These are phyloP conservation scores for Psilopsiagon aurifrons DNA, from an alignment of 2,113 vertebrate genomes.

Conservation along the genomic window DNA sequence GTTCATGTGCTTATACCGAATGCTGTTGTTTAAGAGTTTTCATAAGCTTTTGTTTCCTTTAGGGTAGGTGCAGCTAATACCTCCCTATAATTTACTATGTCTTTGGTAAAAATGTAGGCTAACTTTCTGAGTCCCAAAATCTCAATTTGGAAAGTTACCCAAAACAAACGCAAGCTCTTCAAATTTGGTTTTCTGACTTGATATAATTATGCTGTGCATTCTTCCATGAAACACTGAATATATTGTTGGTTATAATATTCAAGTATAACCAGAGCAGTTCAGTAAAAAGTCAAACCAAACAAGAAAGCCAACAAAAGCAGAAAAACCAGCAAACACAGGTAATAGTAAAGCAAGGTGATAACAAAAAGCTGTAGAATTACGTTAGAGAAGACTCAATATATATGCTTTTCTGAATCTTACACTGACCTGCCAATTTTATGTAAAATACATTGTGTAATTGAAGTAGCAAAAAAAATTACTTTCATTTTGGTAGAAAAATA, in stretches of 20 bases:
- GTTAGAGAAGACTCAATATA: background rate
- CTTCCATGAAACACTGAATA: background rate
- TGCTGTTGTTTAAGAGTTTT: background rate
- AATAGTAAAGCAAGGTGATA: background rate
- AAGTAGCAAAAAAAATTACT: background rate
- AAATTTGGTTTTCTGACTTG: background rate
- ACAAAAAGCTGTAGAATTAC: background rate
- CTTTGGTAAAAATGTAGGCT: background rate
- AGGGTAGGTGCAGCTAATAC: background rate
- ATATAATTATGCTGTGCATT: background rate
- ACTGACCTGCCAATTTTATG: background rate
- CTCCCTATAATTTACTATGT: background rate
- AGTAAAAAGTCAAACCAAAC: background rate
- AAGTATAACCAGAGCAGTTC: background rate
- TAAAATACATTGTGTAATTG: background rate
- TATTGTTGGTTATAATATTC: background rate
- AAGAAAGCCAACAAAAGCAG: background rate
- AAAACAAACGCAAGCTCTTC: background rate
- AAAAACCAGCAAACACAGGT: background rate
- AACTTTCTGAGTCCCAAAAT: background rate
- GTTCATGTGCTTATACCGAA: background rate
- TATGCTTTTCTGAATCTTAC: background rate
- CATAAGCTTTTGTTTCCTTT: background rate
- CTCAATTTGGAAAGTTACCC: background rate
- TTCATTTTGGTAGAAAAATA: background rate